phyloP scores from a whole-genome alignment of 1,140 invertebrate species.

The Ephestia elutella region DNA sequence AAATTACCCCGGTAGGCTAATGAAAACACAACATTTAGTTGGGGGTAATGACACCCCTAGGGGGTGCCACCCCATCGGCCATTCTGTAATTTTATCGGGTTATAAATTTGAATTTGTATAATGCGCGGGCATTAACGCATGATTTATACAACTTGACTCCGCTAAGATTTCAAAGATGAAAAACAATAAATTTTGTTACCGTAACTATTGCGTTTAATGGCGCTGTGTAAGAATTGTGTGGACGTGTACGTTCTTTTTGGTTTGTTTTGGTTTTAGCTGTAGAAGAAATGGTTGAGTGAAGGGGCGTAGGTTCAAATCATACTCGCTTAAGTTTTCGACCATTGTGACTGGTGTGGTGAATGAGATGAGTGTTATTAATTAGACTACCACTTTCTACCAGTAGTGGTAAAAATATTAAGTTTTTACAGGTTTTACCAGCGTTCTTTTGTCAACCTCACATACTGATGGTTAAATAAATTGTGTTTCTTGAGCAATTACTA shows the following conservation, averaged over 20 bases:
- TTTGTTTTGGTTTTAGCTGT: too few relatives aligned
- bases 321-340: too few relatives aligned
- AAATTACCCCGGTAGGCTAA: conserved; percentile 25
- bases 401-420: too few relatives aligned
- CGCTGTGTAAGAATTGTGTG: conserved; percentile 29
- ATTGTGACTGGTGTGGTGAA: too few relatives aligned
- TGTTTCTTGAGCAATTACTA: too few relatives aligned
- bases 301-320: too few relatives aligned
- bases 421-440: too few relatives aligned
- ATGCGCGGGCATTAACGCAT: conserved; percentile 70
- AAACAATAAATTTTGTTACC: conserved; percentile 71
- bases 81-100: conserved; percentile 75
- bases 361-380: too few relatives aligned
- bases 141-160: conserved; percentile 73
- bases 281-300: too few relatives aligned
- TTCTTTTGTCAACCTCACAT: too few relatives aligned
- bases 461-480: too few relatives aligned
- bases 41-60: conserved; percentile 34
- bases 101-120: conserved; percentile 76
- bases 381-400: too few relatives aligned
- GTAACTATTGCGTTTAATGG: conserved; percentile 71
- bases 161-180: conserved; percentile 74
- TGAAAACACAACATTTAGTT: conserved; percentile 63
- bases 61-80: conserved; percentile 38
- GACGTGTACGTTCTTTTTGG: conserved; percentile 21